Conservation (phyloP, 2,888 invertebrate genomes). For the Eristalis intricaria region DNA sequence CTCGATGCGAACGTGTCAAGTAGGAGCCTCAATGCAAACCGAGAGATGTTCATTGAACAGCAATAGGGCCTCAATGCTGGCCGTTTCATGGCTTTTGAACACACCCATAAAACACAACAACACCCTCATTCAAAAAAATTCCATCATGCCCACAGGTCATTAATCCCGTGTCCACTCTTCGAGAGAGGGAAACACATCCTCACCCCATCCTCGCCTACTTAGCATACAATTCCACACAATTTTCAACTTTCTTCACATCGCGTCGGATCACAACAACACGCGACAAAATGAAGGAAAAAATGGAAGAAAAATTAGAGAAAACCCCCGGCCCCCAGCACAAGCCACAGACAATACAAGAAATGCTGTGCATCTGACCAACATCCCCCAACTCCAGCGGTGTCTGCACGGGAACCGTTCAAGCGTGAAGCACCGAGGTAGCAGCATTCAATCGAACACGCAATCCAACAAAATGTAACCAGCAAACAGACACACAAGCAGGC, state of each 20-base stretch:
- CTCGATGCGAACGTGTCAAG: not conserved
- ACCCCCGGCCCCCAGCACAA: not conserved
- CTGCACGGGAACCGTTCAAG: not conserved
- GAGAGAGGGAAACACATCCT: not conserved
- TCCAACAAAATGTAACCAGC: not conserved
- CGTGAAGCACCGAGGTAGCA: not conserved
- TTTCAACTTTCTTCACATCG: not conserved
- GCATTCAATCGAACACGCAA: not conserved
- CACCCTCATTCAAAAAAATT: not conserved
- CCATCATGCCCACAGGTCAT: not conserved
- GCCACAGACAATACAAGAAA: not conserved
- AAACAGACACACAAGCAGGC: not conserved
- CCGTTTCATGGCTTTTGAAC: too few relatives aligned
- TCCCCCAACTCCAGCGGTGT: not conserved
- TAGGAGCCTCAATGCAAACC: too few relatives aligned
- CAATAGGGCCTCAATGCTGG: too few relatives aligned
- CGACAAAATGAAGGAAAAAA: not conserved
- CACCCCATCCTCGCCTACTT: not conserved
- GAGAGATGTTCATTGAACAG: too few relatives aligned
- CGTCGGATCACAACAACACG: not conserved
- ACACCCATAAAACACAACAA: too few relatives aligned
- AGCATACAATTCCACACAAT: not conserved
- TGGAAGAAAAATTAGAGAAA: too few relatives aligned
- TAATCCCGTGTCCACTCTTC: not conserved
- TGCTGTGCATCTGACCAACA: not conserved